Base-by-base conservation (phyloP, 2,797 vertebrate species). In the Esox lucius region DNA sequence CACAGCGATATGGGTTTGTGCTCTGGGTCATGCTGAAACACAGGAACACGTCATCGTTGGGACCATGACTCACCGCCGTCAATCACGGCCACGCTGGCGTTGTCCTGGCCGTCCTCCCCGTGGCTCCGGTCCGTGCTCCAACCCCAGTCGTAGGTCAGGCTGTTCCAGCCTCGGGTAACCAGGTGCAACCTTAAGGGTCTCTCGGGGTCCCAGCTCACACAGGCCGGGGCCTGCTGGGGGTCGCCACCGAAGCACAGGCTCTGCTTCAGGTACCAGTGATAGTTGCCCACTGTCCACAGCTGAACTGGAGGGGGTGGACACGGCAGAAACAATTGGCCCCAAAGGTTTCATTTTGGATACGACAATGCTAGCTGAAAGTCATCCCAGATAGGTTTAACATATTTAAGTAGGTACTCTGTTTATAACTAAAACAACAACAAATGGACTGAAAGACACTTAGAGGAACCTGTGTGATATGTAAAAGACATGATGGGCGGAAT, bases 181-280 rank as follows among this genome's bases (percentile, higher is more conserved):
- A 96, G 5, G 5, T 98, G 95, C 24, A 99, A 90, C 70, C 92
- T 91, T 0, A 95, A 90, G 0, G 95, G 87, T 1, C 72, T 89
- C 81, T 95, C 94, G 0, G 84, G 93, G 86, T 99, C 96, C 98
- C 98, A 99, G 5, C 87, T 87, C 77, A 97, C 81, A 0, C 94
- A 96, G 16, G 92, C 94, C 0, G 96, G 91, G 33, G 76, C 91
- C 79, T 84, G 91, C n/a, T 85, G 84, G 48, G 89, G 85, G 76
- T 91, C 84, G 48, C 59, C 78, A 71, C 93, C 91, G 3, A 98
- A 98, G 89, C 93, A 87, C 11, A 99, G 92, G 70, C 91, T 97
- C 89, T 99, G 98, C 78, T 99, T 99, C 85, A 98, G 92, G 80
- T 98, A 99, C 97, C 97, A 99, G 90, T 98, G 97, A 85, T 97